Percentiles rank a stretch among this genome's conserved stretches.
Conservation (phyloP, 2,797 vertebrate species). For the Spea hammondii region DNA sequence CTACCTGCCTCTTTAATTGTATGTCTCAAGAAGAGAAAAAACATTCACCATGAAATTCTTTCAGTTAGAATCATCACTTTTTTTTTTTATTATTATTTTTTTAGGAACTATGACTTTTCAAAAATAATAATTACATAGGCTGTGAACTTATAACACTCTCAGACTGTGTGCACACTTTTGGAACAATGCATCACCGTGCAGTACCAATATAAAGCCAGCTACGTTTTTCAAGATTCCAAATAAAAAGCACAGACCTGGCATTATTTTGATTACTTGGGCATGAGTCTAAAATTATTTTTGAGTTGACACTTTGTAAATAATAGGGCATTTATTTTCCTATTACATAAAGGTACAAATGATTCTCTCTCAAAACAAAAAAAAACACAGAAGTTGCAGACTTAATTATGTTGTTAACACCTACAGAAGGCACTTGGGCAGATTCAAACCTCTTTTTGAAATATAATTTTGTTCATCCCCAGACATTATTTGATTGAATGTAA, state of each 20-base stretch:
- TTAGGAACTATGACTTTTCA: too few species aligned
- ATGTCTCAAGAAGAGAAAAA: constrained; percentile 36
- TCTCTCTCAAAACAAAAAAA: background rate
- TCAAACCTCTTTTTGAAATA: too few species aligned
- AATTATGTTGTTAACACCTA: too few species aligned
- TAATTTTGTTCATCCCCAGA: too few species aligned
- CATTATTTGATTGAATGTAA: too few species aligned
- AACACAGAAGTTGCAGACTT: background rate
- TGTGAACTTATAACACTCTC: constrained; percentile 38
- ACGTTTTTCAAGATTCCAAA: constrained; percentile 19
- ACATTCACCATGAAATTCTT: constrained; percentile 46
- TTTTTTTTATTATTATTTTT: constrained; percentile 34
- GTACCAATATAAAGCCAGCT: constrained; percentile 9
- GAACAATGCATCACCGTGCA: constrained; percentile 13
- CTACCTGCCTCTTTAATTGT: constrained; percentile 40
- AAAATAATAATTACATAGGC: constrained; percentile 49
- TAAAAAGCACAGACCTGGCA: constrained; percentile 30
- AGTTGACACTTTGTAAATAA: constrained; percentile 44
- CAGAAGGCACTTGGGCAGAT: too few species aligned
- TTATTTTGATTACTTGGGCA: constrained; percentile 10
- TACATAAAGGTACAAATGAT: background rate
- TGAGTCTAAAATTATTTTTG: background rate
- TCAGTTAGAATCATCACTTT: constrained; percentile 39
- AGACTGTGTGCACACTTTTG: constrained; percentile 43
- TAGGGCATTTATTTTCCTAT: background rate